phyloP scores from a whole-genome alignment of 1,140 invertebrate genomes.

The Arctopsyche grandis region DNA sequence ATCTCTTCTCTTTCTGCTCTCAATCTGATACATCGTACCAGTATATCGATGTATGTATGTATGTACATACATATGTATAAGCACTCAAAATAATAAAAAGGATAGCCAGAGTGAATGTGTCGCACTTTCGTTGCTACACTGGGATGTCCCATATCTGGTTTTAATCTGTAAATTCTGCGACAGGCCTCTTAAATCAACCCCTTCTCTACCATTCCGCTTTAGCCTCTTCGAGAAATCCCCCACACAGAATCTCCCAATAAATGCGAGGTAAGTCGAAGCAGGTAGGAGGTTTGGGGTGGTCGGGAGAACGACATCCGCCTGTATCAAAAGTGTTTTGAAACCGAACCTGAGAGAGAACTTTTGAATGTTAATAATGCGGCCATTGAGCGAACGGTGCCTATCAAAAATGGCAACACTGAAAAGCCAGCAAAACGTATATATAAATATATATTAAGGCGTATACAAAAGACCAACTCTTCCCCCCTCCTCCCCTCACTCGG shows the following conservation, averaged over 20 bases:
- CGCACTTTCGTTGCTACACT: not conserved
- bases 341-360: conserved; percentile 22
- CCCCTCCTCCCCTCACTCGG: too few species aligned
- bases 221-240: not conserved
- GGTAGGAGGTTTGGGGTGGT: not conserved
- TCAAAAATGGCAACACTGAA: conserved; percentile 24
- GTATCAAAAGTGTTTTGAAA: conserved; percentile 31
- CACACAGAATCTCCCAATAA: conserved; percentile 9
- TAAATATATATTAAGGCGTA: too few species aligned
- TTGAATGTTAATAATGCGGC: conserved; percentile 23
- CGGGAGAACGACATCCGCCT: too few species aligned
- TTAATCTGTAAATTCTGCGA: conserved; percentile 43
- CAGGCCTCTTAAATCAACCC: conserved; percentile 35
- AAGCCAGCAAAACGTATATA: not conserved
- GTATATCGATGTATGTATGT: too few species aligned
- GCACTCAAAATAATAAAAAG: too few species aligned
- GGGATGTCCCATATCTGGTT: conserved; percentile 37
- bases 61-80: too few species aligned
- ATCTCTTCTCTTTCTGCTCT: too few species aligned
- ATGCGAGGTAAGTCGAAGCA: not conserved
- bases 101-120: not conserved
- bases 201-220: not conserved
- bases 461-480: too few species aligned
- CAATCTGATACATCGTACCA: too few species aligned
- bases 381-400: conserved; percentile 13